phyloP scores from a whole-genome alignment of 2,888 invertebrate species.

The Dorcus hopei region DNA sequence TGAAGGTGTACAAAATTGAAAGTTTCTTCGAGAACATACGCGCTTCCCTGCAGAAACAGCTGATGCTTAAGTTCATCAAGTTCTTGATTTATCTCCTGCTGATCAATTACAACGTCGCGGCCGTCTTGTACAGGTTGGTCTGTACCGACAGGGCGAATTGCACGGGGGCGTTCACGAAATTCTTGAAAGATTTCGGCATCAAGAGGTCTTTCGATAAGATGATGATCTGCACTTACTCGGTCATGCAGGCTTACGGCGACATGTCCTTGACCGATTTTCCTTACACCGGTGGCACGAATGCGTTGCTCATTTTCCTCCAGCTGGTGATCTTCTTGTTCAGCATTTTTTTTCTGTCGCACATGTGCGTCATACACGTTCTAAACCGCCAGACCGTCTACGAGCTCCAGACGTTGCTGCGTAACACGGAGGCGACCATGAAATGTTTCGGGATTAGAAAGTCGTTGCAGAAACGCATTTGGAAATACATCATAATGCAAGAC shows the following conservation, averaged over 20 bases:
- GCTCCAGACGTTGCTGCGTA: conserved; percentile 8
- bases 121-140: conserved; percentile 4
- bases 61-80: conserved; percentile 8
- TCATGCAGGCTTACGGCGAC: background rate
- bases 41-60: background rate
- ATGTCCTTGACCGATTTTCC: conserved; percentile 4
- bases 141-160: background rate
- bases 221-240: conserved; percentile 2
- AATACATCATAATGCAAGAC: conserved; percentile 12
- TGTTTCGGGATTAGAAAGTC: conserved; percentile 52
- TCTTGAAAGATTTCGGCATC: background rate
- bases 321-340: background rate
- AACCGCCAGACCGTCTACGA: conserved; percentile 34
- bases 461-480: conserved; percentile 39
- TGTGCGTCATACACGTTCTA: conserved; percentile 51
- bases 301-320: conserved; percentile 1
- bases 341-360: conserved; percentile 34
- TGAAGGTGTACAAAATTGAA: conserved; percentile 26
- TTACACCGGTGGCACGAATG: background rate
- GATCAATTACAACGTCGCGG: conserved; percentile 9
- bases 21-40: conserved; percentile 4
- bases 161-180: background rate
- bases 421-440: conserved; percentile 51
- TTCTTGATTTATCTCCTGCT: conserved; percentile 6
- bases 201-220: background rate